Conservation (phyloP, 2,113 vertebrate species). For the Tylochromis polylepis region DNA sequence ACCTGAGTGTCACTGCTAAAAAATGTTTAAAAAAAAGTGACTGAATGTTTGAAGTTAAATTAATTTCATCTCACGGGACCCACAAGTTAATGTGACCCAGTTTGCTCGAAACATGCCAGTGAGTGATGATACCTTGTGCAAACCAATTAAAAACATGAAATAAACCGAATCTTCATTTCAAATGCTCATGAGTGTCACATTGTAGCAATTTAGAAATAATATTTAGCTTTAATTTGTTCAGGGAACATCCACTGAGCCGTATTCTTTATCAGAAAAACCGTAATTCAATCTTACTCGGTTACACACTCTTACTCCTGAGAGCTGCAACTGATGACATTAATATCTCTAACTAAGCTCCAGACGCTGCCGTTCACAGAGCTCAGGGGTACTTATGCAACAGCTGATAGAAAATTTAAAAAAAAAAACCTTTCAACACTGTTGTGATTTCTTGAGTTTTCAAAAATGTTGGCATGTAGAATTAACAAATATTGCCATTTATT, state of each 20-base stretch:
- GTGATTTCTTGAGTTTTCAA: not conserved
- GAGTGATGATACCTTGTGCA: not conserved
- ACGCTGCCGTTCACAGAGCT: not conserved
- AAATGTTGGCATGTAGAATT: not conserved
- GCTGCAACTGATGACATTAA: not conserved
- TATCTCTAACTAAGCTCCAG: not conserved
- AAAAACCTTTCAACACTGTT: not conserved
- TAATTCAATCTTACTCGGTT: not conserved
- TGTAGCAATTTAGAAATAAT: conserved; percentile 18
- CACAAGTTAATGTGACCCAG: conserved; percentile 1
- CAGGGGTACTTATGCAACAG: not conserved
- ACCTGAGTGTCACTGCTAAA: not conserved
- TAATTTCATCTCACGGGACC: conserved; percentile 2
- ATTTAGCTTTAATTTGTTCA: conserved; percentile 19
- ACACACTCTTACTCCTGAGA: not conserved
- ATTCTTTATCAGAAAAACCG: not conserved
- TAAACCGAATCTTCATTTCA: conserved; percentile 1
- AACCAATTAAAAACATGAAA: conserved; percentile 12
- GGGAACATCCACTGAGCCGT: not conserved
- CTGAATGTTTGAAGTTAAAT: conserved; percentile 28
- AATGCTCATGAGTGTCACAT: not conserved
- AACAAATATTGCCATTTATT: not conserved
- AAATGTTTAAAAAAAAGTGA: not conserved
- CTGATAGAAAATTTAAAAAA: not conserved
- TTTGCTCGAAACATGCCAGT: conserved; percentile 2